Evolutionary conservation across 2,888 invertebrate species (phyloP), one percentile per base, ranked within the genome.

Genomic region (Drosophila mettleri): DNA sequence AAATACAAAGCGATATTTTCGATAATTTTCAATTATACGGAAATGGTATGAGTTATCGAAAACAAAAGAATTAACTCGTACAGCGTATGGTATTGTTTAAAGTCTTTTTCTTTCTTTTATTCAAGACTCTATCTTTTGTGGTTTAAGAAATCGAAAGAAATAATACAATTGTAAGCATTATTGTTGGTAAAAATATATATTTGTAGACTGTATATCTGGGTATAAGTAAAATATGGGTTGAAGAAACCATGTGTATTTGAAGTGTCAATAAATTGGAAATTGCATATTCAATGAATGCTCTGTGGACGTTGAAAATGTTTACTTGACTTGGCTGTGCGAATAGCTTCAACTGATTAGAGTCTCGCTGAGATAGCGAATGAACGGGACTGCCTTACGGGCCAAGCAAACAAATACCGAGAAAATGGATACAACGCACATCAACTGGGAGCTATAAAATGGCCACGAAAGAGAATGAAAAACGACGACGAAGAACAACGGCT

Each of bases 381-480:
- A 75, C 65, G 49, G 59, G 77, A 60, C 46, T 73, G 74, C 31
- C 52, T 27, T 34, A 18, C 46, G 51, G 73, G 29, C 39, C 34
- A 55, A 36, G 22, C 49, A 41, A 39, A 22, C 43, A 53, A 75
- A 69, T 73, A 70, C 69, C 41, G 48, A 67, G 67, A 62, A 68
- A 60, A 63, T 73, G 70, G 63, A 84, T 69, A 53, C 67, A 59
- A 69, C 41, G 52, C 48, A 64, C 64, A 54, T 61, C 70, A 72
- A 46, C 41, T 60, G 68, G 70, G 60, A 73, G 71, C 71, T 78
- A 72, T 84, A 82, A 87, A 87, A 83, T 86, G 87, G 82, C 85
- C 74, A 52, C 82, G 74, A 84, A 67, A 57, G 69, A 78, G 74
- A 83, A 80, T 80, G 75, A 57, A 69, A 59, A 59, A 61, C 68